Conservation (phyloP, 2,888 invertebrate species). For the Orthosia cruda region DNA sequence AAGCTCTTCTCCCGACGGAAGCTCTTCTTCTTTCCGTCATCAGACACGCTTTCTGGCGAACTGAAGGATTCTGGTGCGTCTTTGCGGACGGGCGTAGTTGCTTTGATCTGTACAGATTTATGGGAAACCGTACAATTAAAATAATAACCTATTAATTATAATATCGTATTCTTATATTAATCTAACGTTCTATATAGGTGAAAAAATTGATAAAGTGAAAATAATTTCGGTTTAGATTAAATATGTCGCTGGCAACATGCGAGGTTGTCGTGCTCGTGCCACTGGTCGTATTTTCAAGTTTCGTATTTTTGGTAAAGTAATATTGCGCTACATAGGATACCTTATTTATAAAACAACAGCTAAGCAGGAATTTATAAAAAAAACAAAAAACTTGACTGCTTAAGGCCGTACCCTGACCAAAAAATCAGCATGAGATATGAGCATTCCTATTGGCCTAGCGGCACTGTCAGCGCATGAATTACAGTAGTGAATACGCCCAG, state of each 20-base stretch:
- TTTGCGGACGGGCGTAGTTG: constrained; percentile 83
- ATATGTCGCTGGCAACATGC: not conserved
- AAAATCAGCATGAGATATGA: too few species aligned
- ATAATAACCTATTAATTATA: not conserved
- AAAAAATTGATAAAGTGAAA: not conserved
- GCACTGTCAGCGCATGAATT: too few species aligned
- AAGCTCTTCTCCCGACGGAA: constrained; percentile 87
- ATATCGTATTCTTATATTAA: not conserved
- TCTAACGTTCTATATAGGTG: not conserved
- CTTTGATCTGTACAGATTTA: constrained; percentile 75
- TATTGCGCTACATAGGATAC: not conserved
- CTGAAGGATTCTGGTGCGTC: constrained; percentile 86
- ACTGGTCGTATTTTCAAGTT: not conserved
- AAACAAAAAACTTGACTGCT: too few species aligned
- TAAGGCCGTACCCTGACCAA: too few species aligned
- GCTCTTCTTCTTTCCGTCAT: constrained; percentile 80
- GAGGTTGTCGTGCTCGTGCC: too few species aligned
- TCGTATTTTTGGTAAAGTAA: not conserved
- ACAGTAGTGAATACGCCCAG: too few species aligned
- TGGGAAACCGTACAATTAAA: not conserved
- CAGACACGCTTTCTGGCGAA: constrained; percentile 84
- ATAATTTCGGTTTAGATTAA: not conserved
- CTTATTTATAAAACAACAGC: too few species aligned
- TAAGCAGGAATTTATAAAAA: too few species aligned
- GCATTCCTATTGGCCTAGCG: too few species aligned